phyloP scores from a whole-genome alignment of 2,888 invertebrate species.

The Pherbina coryleti region DNA sequence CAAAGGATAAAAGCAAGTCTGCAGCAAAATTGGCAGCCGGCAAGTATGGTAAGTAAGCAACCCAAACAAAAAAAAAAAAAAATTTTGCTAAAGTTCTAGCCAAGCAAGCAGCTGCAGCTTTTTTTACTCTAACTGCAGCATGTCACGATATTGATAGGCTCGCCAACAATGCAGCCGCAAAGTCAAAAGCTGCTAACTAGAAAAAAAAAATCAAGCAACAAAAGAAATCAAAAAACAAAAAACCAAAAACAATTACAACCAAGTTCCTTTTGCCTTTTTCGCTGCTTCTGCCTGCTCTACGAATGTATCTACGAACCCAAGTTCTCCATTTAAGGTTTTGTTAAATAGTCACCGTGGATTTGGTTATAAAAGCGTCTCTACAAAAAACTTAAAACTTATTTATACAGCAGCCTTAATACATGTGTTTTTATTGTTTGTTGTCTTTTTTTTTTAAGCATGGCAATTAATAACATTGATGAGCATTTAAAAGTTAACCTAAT shows the following conservation, averaged over 20 bases:
- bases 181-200: neutral
- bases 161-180: conserved; percentile 1
- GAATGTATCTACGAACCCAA: no score
- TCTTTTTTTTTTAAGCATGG: neutral
- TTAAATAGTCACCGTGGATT: neutral
- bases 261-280: neutral
- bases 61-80: neutral
- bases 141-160: conserved; percentile 59
- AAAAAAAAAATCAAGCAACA: neutral
- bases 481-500: no score
- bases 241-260: neutral
- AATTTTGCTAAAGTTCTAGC: conserved; percentile 35
- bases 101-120: conserved; percentile 40
- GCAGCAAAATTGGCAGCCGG: conserved; percentile 34
- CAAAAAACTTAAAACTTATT: neutral
- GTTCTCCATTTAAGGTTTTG: neutral
- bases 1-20: conserved; percentile 16
- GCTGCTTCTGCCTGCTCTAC: neutral
- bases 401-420: neutral
- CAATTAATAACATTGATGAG: no score
- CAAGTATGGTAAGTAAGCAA: conserved; percentile 44
- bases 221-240: neutral
- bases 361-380: neutral
- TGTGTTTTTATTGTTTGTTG: neutral
- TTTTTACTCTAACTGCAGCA: conserved; percentile 61